Evolutionary conservation across 2,797 vertebrate genomes (phyloP), one percentile per base, ranked within the genome.

Genomic region (Clarias platycephalus): DNA sequence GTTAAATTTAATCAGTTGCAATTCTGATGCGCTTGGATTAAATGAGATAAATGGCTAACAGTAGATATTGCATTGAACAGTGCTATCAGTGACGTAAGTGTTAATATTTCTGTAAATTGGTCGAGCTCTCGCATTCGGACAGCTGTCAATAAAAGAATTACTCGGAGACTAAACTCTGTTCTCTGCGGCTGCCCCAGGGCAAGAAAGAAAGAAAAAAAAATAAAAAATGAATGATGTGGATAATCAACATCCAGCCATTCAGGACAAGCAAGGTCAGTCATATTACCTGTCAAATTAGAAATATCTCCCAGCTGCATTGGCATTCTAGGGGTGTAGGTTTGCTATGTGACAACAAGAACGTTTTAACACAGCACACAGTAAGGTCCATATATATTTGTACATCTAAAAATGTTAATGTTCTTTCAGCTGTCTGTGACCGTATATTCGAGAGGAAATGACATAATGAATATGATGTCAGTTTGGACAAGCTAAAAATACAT

Each of bases 321-420:
- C 57, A 58, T 22, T 57, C 49, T 49, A 3, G n/a, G 6, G 83
- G 71, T 84, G 80, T 88, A 60, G 40, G 37, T 70, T 82, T n/a
- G 67, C 6, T 18, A 20, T 20, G 18, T 37, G 53, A 34, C 68
- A 83, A 44, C 40, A 44, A 44, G 10, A 13, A 49, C 44, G 0
- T 49, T 13, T 49, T 49, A 49, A 49, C 12, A 49, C 44, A 49
- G 60, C 77, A 26, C 63, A 49, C 13, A 28, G 58, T 13, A 4
- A 13, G 9, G 1, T 44, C 37, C 40, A 28, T 9, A 79, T n/a
- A 79, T 63, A 18, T 40, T 63, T 53, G 9, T 13, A 62, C 34
- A 40, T 2, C 2, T 37, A 44, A 2, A 31, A 57, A 7, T 5
- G 44, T 15, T n/a, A 1, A 13, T 34, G 5, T 28, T 74, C 26